phyloP scores from a whole-genome alignment of 30 jellyfish, hydroid and myxozoan species.

The Calvadosia cruxmelitensis region DNA sequence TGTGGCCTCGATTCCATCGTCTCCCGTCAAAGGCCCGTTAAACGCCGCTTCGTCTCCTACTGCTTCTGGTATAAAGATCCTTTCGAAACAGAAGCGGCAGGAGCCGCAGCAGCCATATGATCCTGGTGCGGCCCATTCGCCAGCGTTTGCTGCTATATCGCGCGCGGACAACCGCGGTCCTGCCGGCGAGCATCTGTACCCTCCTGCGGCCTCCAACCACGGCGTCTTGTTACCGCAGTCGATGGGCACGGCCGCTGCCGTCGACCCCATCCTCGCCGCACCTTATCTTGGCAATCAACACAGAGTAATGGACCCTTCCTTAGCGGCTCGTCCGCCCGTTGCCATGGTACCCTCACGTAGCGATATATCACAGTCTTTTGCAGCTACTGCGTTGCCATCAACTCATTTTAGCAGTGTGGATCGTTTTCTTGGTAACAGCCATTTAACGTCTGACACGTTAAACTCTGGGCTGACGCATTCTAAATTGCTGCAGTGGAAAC shows the following conservation, averaged over 20 bases:
- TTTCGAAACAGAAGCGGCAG: neutral
- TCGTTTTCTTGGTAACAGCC: no score
- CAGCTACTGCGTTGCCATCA: neutral
- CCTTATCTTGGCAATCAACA: neutral
- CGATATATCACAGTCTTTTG: neutral
- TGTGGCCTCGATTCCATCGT: neutral
- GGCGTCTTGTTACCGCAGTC: no score
- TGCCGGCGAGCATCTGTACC: neutral
- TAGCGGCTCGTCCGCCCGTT: neutral
- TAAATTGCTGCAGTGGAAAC: neutral
- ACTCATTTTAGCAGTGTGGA: neutral
- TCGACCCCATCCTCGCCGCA: neutral
- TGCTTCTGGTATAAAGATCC: no score
- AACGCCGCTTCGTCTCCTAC: neutral
- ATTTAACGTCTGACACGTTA: neutral
- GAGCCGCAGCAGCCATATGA: neutral
- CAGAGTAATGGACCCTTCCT: no score
- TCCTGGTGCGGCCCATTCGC: no score
- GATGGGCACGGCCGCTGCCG: no score
- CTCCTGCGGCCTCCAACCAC: neutral
- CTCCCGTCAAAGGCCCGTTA: neutral
- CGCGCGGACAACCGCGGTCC: neutral
- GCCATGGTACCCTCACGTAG: neutral
- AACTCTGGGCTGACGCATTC: neutral
- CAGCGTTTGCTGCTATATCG: no score